Percentiles rank a stretch among this genome's conserved stretches.
These are phyloP conservation scores for Leucophenga maculata DNA, from an alignment of 2,888 invertebrate species.

Conservation along the genomic window DNA sequence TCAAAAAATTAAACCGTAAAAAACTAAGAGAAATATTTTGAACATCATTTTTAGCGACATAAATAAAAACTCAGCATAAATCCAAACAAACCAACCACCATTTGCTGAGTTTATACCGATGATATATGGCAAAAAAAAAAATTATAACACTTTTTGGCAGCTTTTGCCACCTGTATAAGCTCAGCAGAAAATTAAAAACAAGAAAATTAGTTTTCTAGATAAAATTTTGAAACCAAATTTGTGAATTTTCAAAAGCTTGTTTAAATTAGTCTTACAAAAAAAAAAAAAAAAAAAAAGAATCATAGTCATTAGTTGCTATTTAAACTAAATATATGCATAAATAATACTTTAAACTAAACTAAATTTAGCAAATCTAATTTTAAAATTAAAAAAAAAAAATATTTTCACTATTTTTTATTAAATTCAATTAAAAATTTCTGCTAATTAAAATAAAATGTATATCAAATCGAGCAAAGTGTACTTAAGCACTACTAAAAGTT, in stretches of 20 bases:
- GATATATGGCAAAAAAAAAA: too few species aligned
- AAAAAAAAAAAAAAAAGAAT: not conserved
- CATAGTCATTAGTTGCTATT: conserved; percentile 49
- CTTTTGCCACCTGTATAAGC: too few species aligned
- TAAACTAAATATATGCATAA: conserved; percentile 27
- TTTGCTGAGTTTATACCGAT: too few species aligned
- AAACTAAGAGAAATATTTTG: too few species aligned
- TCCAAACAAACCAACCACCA: too few species aligned
- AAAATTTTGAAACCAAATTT: not conserved
- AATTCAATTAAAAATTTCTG: conserved; percentile 23
- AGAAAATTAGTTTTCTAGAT: not conserved
- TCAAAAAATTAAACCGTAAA: too few species aligned
- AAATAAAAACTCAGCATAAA: too few species aligned
- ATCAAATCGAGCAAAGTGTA: conserved; percentile 45
- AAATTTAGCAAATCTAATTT: conserved; percentile 8
- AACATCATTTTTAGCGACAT: too few species aligned
- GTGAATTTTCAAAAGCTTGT: not conserved
- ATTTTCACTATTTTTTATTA: not conserved
- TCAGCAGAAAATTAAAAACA: too few species aligned
- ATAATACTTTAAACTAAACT: conserved; percentile 14
- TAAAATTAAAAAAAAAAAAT: not conserved
- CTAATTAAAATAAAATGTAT: conserved; percentile 11
- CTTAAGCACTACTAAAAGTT: conserved; percentile 45
- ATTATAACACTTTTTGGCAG: too few species aligned
- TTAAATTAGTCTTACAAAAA: not conserved